Evolutionary conservation across 2,113 vertebrate species (phyloP).

Genomic region (Phylloscopus trochiloides): DNA sequence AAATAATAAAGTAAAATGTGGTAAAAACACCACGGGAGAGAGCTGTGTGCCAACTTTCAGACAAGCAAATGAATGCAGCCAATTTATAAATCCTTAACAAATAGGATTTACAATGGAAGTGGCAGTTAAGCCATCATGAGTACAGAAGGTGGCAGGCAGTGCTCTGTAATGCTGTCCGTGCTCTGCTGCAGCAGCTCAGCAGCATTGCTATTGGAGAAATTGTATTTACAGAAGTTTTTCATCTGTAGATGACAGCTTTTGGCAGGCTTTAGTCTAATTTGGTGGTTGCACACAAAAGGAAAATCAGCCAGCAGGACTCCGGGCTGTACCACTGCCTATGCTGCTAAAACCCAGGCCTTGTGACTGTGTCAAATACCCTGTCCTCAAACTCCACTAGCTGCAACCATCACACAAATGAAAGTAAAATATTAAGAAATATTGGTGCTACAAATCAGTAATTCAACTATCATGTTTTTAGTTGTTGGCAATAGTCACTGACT

Average conservation of each 20-base stretch:
- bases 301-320: not conserved
- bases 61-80: conserved; percentile 1
- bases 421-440: not conserved
- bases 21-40: conserved; percentile 6
- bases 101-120: conserved; percentile 14
- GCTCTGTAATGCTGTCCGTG: not conserved
- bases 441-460: not conserved
- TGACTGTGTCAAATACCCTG: not conserved
- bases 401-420: not conserved
- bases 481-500: not conserved
- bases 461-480: not conserved
- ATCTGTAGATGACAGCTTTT: not conserved
- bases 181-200: not conserved
- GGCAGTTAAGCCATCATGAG: conserved; percentile 1
- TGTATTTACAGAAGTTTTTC: not conserved
- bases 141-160: conserved; percentile 3
- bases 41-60: not conserved
- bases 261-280: conserved; percentile 3
- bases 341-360: not conserved
- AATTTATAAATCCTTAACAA: conserved; percentile 42
- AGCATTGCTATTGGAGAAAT: not conserved
- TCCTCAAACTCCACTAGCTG: not conserved
- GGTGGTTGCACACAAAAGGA: not conserved
- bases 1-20: not conserved
- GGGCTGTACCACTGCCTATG: not conserved